Percentiles rank a stretch among this genome's conserved stretches.
Conservation (phyloP, 2,113 vertebrate genomes). For the Rhinichthys klamathensis region DNA sequence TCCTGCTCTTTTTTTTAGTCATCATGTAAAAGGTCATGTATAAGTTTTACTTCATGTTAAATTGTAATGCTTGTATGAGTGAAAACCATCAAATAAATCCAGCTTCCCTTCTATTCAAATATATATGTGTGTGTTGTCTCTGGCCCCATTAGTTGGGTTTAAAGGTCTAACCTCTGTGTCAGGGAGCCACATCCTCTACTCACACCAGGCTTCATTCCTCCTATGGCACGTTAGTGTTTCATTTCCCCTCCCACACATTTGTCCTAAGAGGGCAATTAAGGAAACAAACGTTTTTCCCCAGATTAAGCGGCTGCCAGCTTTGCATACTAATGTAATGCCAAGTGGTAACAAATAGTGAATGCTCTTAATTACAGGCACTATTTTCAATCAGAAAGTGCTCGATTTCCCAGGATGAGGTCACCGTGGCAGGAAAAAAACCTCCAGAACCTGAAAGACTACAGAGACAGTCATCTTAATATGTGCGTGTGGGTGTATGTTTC, state of each 20-base stretch:
- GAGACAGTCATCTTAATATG: conserved; percentile 68
- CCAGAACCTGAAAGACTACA: conserved; percentile 70
- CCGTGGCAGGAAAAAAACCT: conserved; percentile 68
- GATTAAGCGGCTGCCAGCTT: conserved; percentile 85
- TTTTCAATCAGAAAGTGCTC: conserved; percentile 83
- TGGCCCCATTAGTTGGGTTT: conserved; percentile 75
- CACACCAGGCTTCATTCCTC: conserved; percentile 73
- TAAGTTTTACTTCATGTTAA: neutral
- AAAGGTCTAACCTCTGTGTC: conserved; percentile 79
- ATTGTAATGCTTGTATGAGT: neutral
- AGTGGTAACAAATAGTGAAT: conserved; percentile 83
- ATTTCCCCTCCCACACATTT: conserved; percentile 80
- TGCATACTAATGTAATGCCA: conserved; percentile 87
- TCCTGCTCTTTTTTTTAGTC: neutral
- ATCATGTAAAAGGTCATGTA: neutral
- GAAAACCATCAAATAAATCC: neutral
- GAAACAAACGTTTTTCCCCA: conserved; percentile 87
- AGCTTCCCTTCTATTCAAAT: neutral
- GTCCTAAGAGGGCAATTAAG: conserved; percentile 91
- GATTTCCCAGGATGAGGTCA: conserved; percentile 81
- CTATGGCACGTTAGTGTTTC: conserved; percentile 77
- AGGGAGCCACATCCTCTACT: conserved; percentile 72
- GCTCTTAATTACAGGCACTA: conserved; percentile 84
- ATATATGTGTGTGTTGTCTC: conserved; percentile 63
- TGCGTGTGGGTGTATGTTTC: conserved; percentile 44